Evolutionary conservation across 2,797 vertebrate genomes (phyloP), one percentile per base, ranked within the genome.

Genomic region (Dermochelys coriacea): DNA sequence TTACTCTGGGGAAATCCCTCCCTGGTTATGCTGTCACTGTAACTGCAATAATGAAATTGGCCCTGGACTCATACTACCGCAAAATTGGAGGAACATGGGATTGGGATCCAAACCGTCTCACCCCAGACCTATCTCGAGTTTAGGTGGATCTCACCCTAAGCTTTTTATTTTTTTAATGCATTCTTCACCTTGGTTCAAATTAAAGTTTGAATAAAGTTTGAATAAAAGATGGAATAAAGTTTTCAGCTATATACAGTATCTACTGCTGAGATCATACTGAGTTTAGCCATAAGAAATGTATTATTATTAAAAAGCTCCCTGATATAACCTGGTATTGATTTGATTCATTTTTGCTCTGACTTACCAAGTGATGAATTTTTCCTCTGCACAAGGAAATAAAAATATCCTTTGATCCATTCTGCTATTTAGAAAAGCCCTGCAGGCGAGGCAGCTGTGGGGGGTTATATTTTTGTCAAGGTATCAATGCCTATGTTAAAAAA

Each of bases 351-450:
- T 96, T 95, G 86, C 93, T 88, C 51, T 85, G 91, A 96, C 95
- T 96, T 96, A 96, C 93, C 88, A 96, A 92, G 85, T 87, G 89
- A 94, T 94, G 91, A 96, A 93, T 97, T 96, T 93, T 96, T 96
- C 90, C 93, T 94, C 89, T 95, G 94, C 80, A 82, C 82, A 88
- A 95, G 93, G 93, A 97, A 96, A 94, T 94, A 95, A 94, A 94
- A 96, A 92, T 90, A 96, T 87, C 78, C 93, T 96, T 96, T 95
- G 97, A 96, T 96, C 94, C 82, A 57, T 61, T 95, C 88, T 87
- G 85, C 90, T 94, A 93, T 89, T 93, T 64, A 94, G 85, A 95
- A 97, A 91, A 95, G 85, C 93, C 95, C 94, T 95, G 91, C 87
- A 95, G 94, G 95, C 74, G 1, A 84, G 95, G 94, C 93, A 95